Percentiles rank a stretch among this genome's conserved stretches.
Evolutionary conservation across 2,113 vertebrate species (phyloP).

Genomic region (Syrrhaptes paradoxus): DNA sequence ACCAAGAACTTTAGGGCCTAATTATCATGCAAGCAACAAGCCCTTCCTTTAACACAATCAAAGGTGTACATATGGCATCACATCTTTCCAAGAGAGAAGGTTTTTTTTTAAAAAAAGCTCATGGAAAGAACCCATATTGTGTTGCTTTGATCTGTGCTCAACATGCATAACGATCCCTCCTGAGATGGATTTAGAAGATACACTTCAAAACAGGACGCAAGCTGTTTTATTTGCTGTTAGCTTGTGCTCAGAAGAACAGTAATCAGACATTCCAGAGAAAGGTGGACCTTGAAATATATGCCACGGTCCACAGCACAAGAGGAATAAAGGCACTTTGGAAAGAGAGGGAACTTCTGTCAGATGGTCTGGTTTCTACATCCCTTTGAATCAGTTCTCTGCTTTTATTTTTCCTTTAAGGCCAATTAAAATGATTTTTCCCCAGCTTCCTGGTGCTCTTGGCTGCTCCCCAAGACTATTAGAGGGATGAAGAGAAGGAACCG

Average conservation of each 20-base stretch:
- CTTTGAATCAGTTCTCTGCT: neutral
- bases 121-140: neutral
- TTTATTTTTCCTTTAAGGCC: neutral
- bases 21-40: neutral
- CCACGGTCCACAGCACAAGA: neutral
- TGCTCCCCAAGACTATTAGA: neutral
- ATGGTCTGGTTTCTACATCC: neutral
- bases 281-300: neutral
- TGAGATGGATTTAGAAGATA: neutral
- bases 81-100: neutral
- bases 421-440: neutral
- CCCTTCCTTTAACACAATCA: neutral
- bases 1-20: neutral
- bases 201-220: rapidly evolving
- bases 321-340: neutral
- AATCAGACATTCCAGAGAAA: constrained; percentile 17
- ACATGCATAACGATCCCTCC: neutral
- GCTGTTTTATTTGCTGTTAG: neutral
- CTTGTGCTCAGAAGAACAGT: neutral
- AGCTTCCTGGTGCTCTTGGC: neutral
- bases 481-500: neutral
- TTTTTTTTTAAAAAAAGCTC: neutral
- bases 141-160: constrained; percentile 6
- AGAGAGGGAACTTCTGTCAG: neutral
- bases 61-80: neutral